A percentile compares a stretch with the other conserved stretches of the same genome.
phyloP scores from a whole-genome alignment of 2,888 invertebrate species.

The Barypeithes pellucidus region DNA sequence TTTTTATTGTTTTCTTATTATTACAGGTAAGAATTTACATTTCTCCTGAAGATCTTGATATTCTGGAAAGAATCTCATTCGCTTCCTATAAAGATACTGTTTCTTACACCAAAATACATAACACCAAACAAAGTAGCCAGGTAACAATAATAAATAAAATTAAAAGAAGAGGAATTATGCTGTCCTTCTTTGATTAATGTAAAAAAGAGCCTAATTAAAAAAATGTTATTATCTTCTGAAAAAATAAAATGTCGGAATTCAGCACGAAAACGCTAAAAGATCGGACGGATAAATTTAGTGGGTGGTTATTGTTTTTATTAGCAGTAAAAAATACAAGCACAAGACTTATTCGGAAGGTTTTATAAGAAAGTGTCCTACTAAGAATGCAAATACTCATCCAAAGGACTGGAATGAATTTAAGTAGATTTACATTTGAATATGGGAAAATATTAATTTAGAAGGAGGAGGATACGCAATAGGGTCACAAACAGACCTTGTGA shows the following conservation, averaged over 20 bases:
- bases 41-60: no score
- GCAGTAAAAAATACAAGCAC: slow-evolving; percentile 10
- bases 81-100: no score
- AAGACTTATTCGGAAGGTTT: background rate
- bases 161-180: no score
- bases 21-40: no score
- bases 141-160: no score
- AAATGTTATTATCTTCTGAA: background rate
- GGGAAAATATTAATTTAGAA: slow-evolving; percentile 19
- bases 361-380: background rate
- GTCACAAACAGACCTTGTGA: slow-evolving; percentile 3
- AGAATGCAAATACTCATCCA: slow-evolving; percentile 18
- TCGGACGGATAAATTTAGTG: background rate
- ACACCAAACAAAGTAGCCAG: no score
- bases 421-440: slow-evolving; percentile 20
- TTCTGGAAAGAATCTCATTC: no score
- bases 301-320: slow-evolving; percentile 19
- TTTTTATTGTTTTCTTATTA: no score
- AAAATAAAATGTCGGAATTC: background rate
- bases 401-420: slow-evolving; percentile 13
- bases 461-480: background rate
- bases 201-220: no score
- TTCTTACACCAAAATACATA: no score
- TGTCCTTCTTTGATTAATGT: no score
- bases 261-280: slow-evolving; percentile 1